Base-by-base conservation (phyloP, 2,888 invertebrate genomes). In the Lasius fuliginosus region DNA sequence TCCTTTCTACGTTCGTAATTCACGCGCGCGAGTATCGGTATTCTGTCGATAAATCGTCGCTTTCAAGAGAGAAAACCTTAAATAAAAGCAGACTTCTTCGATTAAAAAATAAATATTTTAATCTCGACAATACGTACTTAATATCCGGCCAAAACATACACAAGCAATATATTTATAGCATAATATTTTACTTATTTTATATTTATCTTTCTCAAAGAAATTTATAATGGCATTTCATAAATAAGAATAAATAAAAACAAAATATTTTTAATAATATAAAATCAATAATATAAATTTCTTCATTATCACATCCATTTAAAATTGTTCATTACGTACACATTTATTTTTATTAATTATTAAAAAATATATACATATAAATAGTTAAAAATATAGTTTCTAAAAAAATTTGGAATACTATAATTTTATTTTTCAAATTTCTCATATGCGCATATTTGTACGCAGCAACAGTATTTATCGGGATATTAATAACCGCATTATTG, bases 1-100 rank as follows among this genome's bases (percentile, higher is more conserved):
- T 86, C 85, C 82, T 85, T 87, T 76, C 73, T 33, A 56, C 68
- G 56, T 58, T 81, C 76, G 74, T 73, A 64, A 56, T 27, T 77
- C 76, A 76, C 46, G 33, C 64, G 62, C 18, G 40, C 30, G n/a
- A 60, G n/a, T 79, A 79, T 79, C 74, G 79, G 79, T 60, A 60
- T 79, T 79, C 60, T 73, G 18, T 12, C 42, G 60, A 79, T 79
- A 73, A 79, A 79, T 73, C 33, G 18, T 58, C n/a, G 18, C 53
- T 79, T 23, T 27, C 27, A 33, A 23, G 67, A 12, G 49, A 30
- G 18, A 30, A 76, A 69, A 46, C 18, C 18, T 60, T 58, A 73
- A 79, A 73, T 71, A 71, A 71, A 79, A 73, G 12, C 40, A 40
- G 40, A 9, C 42, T 30, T 56, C 5, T 3, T 36, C 56, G 15